Conservation (phyloP, 2,113 vertebrate species). For the Charadrius vociferus region DNA sequence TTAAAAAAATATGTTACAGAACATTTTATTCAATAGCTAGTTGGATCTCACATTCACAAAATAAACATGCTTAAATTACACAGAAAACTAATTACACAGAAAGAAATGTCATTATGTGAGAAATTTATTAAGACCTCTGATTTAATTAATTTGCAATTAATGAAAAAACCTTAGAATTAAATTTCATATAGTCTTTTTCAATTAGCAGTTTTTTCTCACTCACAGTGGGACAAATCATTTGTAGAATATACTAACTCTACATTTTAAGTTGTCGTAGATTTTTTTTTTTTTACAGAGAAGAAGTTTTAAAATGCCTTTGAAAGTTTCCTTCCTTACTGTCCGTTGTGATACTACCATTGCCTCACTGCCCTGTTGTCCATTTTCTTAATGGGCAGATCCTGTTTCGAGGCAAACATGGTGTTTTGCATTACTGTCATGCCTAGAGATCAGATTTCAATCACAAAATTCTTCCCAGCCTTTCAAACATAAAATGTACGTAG, state of each 20-base stretch:
- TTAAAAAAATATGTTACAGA: background rate
- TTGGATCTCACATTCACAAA: background rate
- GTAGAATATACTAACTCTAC: background rate
- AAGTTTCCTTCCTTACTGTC: background rate
- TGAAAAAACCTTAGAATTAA: background rate
- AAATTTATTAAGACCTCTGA: background rate
- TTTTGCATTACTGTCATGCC: background rate
- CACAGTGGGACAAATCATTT: background rate
- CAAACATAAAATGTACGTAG: background rate
- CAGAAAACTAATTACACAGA: background rate
- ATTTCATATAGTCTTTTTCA: background rate
- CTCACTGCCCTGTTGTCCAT: background rate
- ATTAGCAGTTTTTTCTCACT: background rate
- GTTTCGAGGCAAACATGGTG: background rate
- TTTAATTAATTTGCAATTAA: slow-evolving; percentile 12
- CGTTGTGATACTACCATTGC: background rate
- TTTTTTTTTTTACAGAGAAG: background rate
- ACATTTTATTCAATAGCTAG: background rate
- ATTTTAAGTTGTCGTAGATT: background rate
- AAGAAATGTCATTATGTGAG: background rate
- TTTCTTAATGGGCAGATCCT: background rate
- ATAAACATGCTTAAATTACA: background rate
- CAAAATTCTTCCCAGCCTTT: background rate
- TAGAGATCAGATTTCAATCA: background rate
- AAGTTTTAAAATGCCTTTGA: background rate